Conservation (phyloP, 1,140 invertebrate species). For the Zaprionus lachaisei region DNA sequence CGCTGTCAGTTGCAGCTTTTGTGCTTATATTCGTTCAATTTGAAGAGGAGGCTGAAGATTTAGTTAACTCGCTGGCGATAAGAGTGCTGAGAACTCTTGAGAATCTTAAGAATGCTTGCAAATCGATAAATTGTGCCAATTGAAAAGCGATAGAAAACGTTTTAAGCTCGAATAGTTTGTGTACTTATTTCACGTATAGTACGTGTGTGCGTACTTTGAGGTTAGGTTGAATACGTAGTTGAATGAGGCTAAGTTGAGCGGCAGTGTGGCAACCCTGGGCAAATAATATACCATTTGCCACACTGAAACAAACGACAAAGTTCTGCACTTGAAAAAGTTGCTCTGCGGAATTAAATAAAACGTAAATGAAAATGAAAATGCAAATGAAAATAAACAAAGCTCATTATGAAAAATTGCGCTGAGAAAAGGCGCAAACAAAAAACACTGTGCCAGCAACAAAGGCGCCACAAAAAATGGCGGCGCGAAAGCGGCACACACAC, state of each 20-base stretch:
- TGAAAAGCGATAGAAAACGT: not conserved
- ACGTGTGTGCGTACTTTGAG: not conserved
- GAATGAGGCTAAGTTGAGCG: not conserved
- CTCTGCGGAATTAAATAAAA: conserved; percentile 42
- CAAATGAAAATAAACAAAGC: conserved; percentile 54
- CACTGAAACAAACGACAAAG: conserved; percentile 80
- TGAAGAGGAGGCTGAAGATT: conserved; percentile 22
- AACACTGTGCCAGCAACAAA: conserved; percentile 79
- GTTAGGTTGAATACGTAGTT: not conserved
- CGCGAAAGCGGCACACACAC: conserved; percentile 70
- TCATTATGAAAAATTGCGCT: conserved; percentile 78
- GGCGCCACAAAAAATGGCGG: conserved; percentile 83
- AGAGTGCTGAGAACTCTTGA: conserved; percentile 1
- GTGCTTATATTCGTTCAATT: conserved; percentile 20
- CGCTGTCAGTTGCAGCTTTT: conserved; percentile 82
- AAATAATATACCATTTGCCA: conserved; percentile 66
- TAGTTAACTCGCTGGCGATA: conserved; percentile 32
- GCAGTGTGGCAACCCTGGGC: conserved; percentile 13
- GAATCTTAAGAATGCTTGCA: not conserved
- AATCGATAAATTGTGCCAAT: not conserved
- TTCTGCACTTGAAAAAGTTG: conserved; percentile 82
- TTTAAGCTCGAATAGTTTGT: not conserved
- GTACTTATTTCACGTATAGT: not conserved
- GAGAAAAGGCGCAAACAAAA: conserved; percentile 70
- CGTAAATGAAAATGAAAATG: conserved; percentile 49